Evolutionary conservation across 1,140 invertebrate genomes (phyloP), one percentile per base, ranked within the genome.

Genomic region (Lerema accius): DNA sequence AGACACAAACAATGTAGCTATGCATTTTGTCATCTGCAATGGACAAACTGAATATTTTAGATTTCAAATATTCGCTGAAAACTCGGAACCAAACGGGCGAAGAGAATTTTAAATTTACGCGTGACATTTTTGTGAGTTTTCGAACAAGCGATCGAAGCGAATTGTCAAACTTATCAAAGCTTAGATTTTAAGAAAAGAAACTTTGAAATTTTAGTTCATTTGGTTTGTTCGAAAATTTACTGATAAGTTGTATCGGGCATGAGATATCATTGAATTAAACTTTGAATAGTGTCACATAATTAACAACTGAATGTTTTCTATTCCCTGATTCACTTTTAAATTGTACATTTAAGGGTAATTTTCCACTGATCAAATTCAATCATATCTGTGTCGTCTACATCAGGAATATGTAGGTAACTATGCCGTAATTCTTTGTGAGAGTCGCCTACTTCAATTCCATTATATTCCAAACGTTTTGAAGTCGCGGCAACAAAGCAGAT

Each of bases 101-200:
- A 48, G 43, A 48, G 56, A 59, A 59, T 59, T 59, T 59, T 48
- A 59, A 59, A 59, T 48, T 59, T 59, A 48, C 28, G 16, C 56
- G 46, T 59, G 32, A 43, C 10, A 59, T 59, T 48, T 59, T 59
- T 59, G 42, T 37, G 56, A 48, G 11, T 32, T 43, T 11, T 48
- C 32, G 14, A 59, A 37, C 32, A 32, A 39, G 26, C 17, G 13
- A 59, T 6, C 28, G 28, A 59, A 59, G 43, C 35, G 56, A 32
- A 59, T 49, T 39, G 43, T 59, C 28, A 39, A 59, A 59, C 43
- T 48, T 59, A 59, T 59, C 43, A 59, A 45, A 59, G 56, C 43
- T 59, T 48, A 13, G 17, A 59, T 15, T 7, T 6, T 40, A 53
- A 13, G 35, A 53, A 53, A 53, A 39, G 56, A 43, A 39, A 48